phyloP scores from a whole-genome alignment of 1,140 invertebrate genomes.

The Plodia interpunctella region DNA sequence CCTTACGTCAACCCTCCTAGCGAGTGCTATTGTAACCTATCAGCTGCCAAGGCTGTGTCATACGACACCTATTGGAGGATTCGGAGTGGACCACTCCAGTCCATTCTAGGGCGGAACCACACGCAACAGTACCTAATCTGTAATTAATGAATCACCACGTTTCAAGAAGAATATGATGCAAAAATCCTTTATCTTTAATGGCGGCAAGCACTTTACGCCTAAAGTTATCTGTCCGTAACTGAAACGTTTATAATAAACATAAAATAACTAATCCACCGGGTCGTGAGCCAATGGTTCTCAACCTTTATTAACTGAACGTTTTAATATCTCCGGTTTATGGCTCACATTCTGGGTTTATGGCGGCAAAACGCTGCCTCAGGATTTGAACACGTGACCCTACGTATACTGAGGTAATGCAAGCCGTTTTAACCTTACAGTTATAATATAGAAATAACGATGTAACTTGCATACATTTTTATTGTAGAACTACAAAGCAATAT shows the following conservation, averaged over 20 bases:
- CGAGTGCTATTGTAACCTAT: too few relatives aligned
- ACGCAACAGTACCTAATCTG: too few relatives aligned
- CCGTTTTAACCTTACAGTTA: background rate
- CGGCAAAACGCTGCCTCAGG: background rate
- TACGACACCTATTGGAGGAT: too few relatives aligned
- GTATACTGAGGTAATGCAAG: background rate
- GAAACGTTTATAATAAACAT: background rate
- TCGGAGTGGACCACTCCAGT: too few relatives aligned
- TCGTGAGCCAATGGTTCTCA: slow-evolving; percentile 1
- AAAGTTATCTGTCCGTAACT: background rate
- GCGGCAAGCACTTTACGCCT: background rate
- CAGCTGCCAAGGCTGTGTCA: too few relatives aligned
- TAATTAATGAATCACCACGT: too few relatives aligned
- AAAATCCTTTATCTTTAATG: background rate
- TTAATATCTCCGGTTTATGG: slow-evolving; percentile 2
- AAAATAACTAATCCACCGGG: slow-evolving; percentile 3
- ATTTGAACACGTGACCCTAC: slow-evolving; percentile 1
- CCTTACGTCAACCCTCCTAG: too few relatives aligned
- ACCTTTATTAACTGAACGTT: slow-evolving; percentile 4
- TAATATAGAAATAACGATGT: too few relatives aligned
- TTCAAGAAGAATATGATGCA: background rate
- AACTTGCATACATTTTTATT: too few relatives aligned
- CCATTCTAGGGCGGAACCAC: too few relatives aligned
- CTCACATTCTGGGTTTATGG: background rate
- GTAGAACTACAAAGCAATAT: too few relatives aligned